These are phyloP conservation scores for Lasius fuliginosus DNA, from an alignment of 2,888 invertebrate genomes.

Conservation along the genomic window DNA sequence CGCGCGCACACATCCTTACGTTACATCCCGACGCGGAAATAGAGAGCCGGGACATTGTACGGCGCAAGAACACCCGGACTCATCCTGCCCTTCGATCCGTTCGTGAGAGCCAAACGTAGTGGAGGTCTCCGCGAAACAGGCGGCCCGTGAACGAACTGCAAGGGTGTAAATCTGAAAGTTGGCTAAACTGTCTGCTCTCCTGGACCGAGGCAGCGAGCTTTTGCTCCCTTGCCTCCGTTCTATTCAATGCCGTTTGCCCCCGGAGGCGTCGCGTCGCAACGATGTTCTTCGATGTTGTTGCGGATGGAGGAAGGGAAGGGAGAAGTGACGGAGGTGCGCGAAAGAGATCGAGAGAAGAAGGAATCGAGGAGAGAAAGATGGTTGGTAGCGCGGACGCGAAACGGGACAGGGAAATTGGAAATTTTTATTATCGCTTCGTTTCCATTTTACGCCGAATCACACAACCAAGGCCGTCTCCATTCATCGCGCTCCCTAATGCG, in stretches of 20 bases:
- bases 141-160: conserved; percentile 81
- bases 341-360: conserved; percentile 29
- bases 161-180: conserved; percentile 84
- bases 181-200: conserved; percentile 81
- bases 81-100: conserved; percentile 11
- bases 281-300: conserved; percentile 59
- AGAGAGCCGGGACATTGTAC: conserved; percentile 63
- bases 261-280: conserved; percentile 70
- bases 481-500: conserved; percentile 68
- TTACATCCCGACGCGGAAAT: conserved; percentile 42
- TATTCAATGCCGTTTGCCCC: conserved; percentile 72
- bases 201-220: conserved; percentile 67
- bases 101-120: conserved; percentile 63
- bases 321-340: conserved; percentile 21
- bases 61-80: conserved; percentile 54
- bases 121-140: conserved; percentile 75
- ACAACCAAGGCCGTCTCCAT: conserved; percentile 57
- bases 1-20: conserved; percentile 33
- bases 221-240: conserved; percentile 69
- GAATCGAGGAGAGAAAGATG: conserved; percentile 52
- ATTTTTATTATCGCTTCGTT: conserved; percentile 78
- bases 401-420: conserved; percentile 75
- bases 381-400: conserved; percentile 14
- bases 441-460: conserved; percentile 76
- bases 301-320: conserved; percentile 31